Base-by-base conservation (phyloP, 2,113 vertebrate species). In the Austrofundulus limnaeus region DNA sequence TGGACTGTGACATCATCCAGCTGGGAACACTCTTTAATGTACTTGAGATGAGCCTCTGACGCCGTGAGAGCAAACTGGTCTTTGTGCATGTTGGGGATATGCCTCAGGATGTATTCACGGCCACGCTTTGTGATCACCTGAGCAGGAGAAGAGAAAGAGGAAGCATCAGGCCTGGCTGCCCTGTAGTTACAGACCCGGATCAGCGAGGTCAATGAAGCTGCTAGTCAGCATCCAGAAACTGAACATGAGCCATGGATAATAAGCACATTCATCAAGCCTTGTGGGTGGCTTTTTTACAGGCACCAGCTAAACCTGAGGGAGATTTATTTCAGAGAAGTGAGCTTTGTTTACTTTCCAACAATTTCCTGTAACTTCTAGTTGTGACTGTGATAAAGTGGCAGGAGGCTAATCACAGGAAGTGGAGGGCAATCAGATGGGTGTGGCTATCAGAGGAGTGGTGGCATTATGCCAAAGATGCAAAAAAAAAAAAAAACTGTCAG, bases 41-140 rank as follows among this genome's bases (percentile, higher is more conserved):
- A 99, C 58, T 97, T 98, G 21, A 99, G 95, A 21, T 98, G 94
- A 0, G 97, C 96, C 82, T 98, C 97, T 0, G 96, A 96, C 24
- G 95, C 97, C 0, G 95, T 96, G 82, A 98, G 93, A n/a, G 96
- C 95, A 51, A 96, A 97, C 92, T 98, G 97, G 80, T 99, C 97
- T 54, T 96, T 97, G 94, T 99, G 97, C 95, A 99, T 99, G 89
- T 95, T 96, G 0, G 97, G 97, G 61, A 98, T 95, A 45, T 99
- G 97, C 79, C 97, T 95, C 83, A 98, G 91, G 92, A 99, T 98
- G 85, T 99, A 99, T 23, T 98, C 96, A 31, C 94, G 93, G 53
- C 97, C 97, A 23, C 97, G 90, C 87, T 97, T 99, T 2, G 95
- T 88, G n/a, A 99, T 94, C 76, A 99, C 97, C 97, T 98, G 92